Percentiles rank a stretch among this genome's conserved stretches.
Evolutionary conservation across 1,140 invertebrate genomes (phyloP).

Genomic region (Nephila pilipes): DNA sequence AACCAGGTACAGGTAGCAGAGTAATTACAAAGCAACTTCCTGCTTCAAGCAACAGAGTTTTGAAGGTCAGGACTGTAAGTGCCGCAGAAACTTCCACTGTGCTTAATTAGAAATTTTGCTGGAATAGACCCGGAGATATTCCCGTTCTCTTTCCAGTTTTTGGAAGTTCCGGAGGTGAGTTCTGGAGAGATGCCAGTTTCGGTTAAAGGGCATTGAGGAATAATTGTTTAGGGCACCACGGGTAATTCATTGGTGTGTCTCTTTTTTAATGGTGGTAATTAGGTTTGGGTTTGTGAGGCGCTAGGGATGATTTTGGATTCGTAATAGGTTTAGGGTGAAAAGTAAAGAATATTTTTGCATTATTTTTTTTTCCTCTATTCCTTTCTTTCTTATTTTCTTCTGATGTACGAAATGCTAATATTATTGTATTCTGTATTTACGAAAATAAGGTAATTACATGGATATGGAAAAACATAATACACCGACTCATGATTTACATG

Average conservation of each 20-base stretch:
- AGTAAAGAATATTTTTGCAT: too few species aligned
- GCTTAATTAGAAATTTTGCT: constrained; percentile 40
- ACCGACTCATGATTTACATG: too few species aligned
- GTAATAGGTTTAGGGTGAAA: too few species aligned
- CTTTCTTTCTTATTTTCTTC: too few species aligned
- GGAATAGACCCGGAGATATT: neutral
- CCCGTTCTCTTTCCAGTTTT: neutral
- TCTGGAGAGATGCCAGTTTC: neutral
- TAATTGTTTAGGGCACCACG: neutral
- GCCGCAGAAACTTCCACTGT: neutral
- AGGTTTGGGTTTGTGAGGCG: neutral
- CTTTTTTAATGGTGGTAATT: constrained; percentile 13
- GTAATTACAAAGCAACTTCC: constrained; percentile 24
- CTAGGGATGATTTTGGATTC: too few species aligned
- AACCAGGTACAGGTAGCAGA: neutral
- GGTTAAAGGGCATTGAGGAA: neutral
- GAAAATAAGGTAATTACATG: too few species aligned
- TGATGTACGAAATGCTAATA: too few species aligned
- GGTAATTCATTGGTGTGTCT: neutral
- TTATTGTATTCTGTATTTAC: too few species aligned
- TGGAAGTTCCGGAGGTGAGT: neutral
- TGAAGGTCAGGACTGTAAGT: neutral
- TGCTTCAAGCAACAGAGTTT: neutral
- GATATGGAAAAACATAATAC: too few species aligned
- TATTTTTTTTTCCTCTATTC: too few species aligned